Evolutionary conservation across 2,113 vertebrate genomes (phyloP).

Genomic region (Prietella phreatophila): DNA sequence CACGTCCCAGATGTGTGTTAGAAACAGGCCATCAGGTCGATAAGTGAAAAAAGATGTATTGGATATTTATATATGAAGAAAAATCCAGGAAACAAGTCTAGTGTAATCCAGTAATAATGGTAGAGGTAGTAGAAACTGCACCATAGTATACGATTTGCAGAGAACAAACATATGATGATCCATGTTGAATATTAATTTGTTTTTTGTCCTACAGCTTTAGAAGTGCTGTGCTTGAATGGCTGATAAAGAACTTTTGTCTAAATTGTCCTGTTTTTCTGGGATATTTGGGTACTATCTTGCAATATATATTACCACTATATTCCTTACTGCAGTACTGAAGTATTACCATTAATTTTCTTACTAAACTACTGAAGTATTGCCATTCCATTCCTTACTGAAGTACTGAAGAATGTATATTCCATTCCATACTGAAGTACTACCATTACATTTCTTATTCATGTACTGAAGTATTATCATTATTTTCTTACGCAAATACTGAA

Average conservation of each 20-base stretch:
- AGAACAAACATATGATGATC: neutral
- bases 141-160: neutral
- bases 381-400: no score
- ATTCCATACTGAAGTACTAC: no score
- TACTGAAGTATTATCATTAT: no score
- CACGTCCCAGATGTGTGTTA: constrained; percentile 1
- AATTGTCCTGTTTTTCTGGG: neutral
- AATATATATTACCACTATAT: neutral
- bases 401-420: no score
- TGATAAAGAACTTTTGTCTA: neutral
- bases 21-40: neutral
- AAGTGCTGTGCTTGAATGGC: neutral
- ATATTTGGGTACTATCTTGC: neutral
- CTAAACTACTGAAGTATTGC: no score
- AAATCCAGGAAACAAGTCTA: neutral
- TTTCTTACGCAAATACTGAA: no score
- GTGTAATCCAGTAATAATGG: neutral
- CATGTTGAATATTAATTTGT: neutral
- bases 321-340: neutral
- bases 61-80: neutral
- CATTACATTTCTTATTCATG: no score
- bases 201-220: neutral
- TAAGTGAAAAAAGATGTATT: neutral
- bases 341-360: neutral
- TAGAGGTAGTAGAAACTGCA: neutral